Evolutionary conservation across 1,140 invertebrate species (phyloP), one percentile per base, ranked within the genome.

Genomic region (Aplysia californica): DNA sequence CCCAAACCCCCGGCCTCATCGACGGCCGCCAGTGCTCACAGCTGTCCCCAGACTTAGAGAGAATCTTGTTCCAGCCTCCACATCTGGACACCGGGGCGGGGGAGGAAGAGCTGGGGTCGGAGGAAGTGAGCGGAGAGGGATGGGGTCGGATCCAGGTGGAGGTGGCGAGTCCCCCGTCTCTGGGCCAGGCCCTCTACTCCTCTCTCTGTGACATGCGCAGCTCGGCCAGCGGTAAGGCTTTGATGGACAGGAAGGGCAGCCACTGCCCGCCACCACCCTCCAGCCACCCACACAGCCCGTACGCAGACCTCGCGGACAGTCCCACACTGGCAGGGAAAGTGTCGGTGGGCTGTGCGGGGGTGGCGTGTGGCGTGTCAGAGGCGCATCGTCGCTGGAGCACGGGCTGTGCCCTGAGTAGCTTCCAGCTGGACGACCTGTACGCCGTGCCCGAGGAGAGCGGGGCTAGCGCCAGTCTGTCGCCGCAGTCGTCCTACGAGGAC

Each of bases 1-100:
- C n/a, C n/a, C n/a, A n/a, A n/a, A n/a, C n/a, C n/a, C n/a, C n/a
- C n/a, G n/a, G n/a, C n/a, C n/a, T 83, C 31, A 75, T 80, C 61
- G 84, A 86, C 21, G 77, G 76, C 15, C 76, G 84, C 36, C 77
- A 79, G 35, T 79, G 76, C 35, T 55, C 64, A 20, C 64, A 67
- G 10, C 59, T 76, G 76, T 64, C 67, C 38, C 77, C 64, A 77
- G 84, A 87, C 73, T 80, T 87, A 73, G 86, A 87, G 61, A 73
- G 84, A n/a, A 68, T 87, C 3, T 79, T 87, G 29, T 87, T 87
- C 66, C 83, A 81, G 39, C 86, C 86, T 64, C 86, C 86, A 18
- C 86, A 87, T 77, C 77, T 85, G 18, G 86, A 86, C 67, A 80
- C 79, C 36, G 50, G 6, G 18, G 69, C 41, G 35, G 50, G n/a